Conservation (phyloP, 2,797 vertebrate genomes). For the Thalassophryne amazonica region DNA sequence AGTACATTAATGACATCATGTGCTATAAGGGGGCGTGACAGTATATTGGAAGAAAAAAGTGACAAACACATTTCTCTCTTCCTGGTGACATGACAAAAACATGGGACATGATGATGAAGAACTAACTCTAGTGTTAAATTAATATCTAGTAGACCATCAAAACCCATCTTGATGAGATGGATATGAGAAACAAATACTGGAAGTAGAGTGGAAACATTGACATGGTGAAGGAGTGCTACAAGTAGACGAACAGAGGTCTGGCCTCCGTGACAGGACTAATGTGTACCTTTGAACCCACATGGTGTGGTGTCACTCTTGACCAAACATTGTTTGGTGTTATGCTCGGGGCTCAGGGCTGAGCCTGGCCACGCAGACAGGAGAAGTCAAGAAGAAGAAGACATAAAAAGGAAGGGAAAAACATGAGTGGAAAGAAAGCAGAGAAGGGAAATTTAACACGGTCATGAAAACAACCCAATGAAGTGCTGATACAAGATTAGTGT, state of each 20-base stretch:
- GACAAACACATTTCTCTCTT: neutral
- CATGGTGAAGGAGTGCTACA: neutral
- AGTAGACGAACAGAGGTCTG: neutral
- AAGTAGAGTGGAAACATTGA: neutral
- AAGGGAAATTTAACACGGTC: neutral
- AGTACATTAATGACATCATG: too few species aligned
- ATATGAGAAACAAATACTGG: neutral
- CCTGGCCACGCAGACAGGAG: conserved; percentile 62
- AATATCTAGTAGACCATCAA: neutral
- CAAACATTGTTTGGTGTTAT: conserved; percentile 87
- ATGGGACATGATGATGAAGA: neutral
- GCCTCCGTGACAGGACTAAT: neutral
- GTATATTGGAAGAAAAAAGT: too few species aligned
- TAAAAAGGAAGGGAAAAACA: neutral
- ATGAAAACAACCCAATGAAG: neutral
- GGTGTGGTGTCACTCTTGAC: conserved; percentile 94
- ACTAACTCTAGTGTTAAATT: neutral
- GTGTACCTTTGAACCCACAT: conserved; percentile 88
- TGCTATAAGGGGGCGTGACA: too few species aligned
- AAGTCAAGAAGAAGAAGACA: neutral
- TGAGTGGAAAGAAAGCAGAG: neutral
- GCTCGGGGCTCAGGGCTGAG: conserved; percentile 88
- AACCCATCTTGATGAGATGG: neutral
- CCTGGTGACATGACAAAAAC: neutral
- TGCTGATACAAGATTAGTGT: too few species aligned